Percentiles rank a stretch among this genome's conserved stretches.
phyloP scores from a whole-genome alignment of 2,113 vertebrate genomes.

The Collichthys lucidus region DNA sequence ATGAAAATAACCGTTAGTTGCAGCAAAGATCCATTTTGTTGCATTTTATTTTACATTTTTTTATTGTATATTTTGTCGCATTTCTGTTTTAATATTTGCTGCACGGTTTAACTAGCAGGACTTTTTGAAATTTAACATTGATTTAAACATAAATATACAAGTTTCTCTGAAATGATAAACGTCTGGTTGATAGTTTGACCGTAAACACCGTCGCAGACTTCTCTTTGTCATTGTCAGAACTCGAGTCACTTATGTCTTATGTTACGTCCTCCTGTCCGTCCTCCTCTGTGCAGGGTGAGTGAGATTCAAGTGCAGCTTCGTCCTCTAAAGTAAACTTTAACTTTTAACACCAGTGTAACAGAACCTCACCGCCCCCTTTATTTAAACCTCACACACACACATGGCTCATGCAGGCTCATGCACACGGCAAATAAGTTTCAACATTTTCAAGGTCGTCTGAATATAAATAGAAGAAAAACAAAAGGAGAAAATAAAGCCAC shows the following conservation, averaged over 20 bases:
- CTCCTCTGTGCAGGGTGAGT: conserved; percentile 55
- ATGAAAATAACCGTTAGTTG: neutral
- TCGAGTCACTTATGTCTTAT: conserved; percentile 8
- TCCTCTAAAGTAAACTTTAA: conserved; percentile 61
- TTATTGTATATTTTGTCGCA: neutral
- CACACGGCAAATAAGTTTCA: conserved; percentile 62
- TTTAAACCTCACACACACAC: conserved; percentile 32
- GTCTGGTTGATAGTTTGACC: neutral
- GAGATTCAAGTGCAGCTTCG: conserved; percentile 58
- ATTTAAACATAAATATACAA: neutral
- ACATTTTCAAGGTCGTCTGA: conserved; percentile 57
- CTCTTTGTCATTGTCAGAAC: conserved; percentile 49
- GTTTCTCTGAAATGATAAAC: neutral
- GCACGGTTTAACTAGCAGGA: too few relatives aligned
- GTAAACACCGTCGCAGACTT: neutral
- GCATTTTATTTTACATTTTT: too few relatives aligned
- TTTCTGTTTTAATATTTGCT: neutral
- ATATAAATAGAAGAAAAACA: conserved; percentile 71
- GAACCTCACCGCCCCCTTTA: conserved; percentile 53
- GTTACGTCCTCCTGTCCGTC: neutral
- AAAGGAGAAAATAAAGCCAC: conserved; percentile 61
- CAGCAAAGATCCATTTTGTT: neutral
- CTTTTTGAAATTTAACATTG: neutral
- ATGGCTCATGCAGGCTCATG: conserved; percentile 77
- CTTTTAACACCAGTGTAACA: conserved; percentile 55